Evolutionary conservation across 2,113 vertebrate genomes (phyloP).

Genomic region (Agapornis roseicollis): DNA sequence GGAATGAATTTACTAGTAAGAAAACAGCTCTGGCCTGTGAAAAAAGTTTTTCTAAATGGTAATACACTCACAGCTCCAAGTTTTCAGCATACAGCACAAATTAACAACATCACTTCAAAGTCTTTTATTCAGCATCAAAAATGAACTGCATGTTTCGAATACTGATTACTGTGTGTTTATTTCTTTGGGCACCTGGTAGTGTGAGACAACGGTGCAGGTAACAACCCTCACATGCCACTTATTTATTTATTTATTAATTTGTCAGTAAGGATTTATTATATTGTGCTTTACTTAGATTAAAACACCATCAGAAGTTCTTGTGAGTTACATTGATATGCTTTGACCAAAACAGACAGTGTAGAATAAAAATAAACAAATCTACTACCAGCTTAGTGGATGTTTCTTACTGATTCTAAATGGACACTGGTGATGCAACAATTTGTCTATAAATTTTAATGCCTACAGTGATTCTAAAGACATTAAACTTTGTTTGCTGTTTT

Average conservation of each 20-base stretch:
- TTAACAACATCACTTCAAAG: neutral
- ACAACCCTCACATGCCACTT: neutral
- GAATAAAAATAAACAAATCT: neutral
- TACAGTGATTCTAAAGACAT: neutral
- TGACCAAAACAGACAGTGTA: neutral
- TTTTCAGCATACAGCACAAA: constrained; percentile 4
- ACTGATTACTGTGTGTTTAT: neutral
- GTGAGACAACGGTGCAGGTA: neutral
- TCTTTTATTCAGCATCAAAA: neutral
- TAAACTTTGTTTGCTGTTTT: constrained; percentile 21
- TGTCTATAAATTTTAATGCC: neutral
- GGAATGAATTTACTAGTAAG: constrained; percentile 58
- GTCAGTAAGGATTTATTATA: neutral
- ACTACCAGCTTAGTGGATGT: neutral
- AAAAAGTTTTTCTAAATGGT: constrained; percentile 13
- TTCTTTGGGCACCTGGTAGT: neutral
- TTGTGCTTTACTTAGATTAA: neutral
- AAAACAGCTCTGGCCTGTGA: constrained; percentile 29
- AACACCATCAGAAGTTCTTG: neutral
- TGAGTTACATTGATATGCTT: neutral
- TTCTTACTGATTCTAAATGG: neutral
- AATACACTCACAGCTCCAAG: neutral
- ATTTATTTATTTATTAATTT: neutral
- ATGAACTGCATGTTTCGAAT: neutral
- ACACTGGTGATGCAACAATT: neutral